Conservation (phyloP, 2,113 vertebrate species). For the Ictidomys tridecemlineatus region DNA sequence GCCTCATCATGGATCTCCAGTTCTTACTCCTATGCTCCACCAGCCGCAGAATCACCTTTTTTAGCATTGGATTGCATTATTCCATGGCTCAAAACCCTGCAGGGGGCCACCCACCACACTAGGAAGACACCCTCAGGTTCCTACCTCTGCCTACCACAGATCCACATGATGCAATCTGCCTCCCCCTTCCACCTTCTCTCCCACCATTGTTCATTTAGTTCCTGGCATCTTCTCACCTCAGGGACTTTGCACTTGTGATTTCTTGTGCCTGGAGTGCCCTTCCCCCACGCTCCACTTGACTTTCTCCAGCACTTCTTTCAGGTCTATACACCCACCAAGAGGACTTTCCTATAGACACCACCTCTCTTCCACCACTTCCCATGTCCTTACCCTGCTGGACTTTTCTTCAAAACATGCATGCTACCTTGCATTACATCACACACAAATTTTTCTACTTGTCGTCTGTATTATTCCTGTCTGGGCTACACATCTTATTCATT, state of each 20-base stretch:
- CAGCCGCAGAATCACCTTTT: not conserved
- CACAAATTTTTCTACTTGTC: not conserved
- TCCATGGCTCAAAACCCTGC: not conserved
- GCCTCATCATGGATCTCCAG: not conserved
- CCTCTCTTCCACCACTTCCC: not conserved
- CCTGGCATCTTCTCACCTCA: not conserved
- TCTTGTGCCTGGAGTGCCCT: not conserved
- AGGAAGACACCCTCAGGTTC: not conserved
- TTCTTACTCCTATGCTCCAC: not conserved
- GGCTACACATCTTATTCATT: not conserved
- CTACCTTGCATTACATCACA: not conserved
- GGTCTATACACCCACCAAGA: not conserved
- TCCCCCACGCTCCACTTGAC: not conserved
- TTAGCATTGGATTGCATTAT: not conserved
- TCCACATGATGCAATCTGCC: not conserved
- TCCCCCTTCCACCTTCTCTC: not conserved
- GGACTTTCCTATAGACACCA: not conserved
- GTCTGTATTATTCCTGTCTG: not conserved
- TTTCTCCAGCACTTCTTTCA: not conserved
- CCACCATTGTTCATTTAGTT: not conserved
- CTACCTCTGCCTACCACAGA: no score
- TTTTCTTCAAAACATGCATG: not conserved
- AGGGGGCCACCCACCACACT: not conserved
- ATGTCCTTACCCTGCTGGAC: not conserved
- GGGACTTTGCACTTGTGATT: not conserved